Evolutionary conservation across 2,113 vertebrate genomes (phyloP).

Genomic region (Bolborhynchus lineola): DNA sequence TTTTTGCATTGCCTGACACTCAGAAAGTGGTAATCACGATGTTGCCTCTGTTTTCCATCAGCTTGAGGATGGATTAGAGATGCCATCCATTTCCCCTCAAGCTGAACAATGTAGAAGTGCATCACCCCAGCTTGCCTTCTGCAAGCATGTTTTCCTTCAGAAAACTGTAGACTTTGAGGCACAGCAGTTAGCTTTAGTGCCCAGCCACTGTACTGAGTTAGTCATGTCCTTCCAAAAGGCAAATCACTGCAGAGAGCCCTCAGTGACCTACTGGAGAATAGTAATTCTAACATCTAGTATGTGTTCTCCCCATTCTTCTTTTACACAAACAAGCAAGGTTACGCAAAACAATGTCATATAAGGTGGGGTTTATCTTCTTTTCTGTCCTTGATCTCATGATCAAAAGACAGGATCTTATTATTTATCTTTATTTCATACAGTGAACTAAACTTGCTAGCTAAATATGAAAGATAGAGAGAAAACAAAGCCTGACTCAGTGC

Average conservation of each 20-base stretch:
- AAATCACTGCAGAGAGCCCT: neutral
- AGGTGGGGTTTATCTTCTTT: neutral
- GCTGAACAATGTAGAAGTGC: neutral
- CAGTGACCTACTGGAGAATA: neutral
- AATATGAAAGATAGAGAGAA: neutral
- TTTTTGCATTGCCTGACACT: neutral
- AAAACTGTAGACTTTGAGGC: neutral
- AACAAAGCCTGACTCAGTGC: neutral
- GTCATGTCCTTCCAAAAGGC: neutral
- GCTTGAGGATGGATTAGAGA: neutral
- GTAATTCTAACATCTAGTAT: neutral
- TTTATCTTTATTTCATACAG: neutral
- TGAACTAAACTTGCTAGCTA: neutral
- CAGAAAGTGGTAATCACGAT: neutral
- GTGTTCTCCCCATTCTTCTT: neutral
- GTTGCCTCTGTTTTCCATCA: neutral
- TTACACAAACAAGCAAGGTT: neutral
- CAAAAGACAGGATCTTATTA: neutral
- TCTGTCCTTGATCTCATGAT: neutral
- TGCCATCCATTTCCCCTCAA: neutral
- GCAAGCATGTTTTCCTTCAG: neutral
- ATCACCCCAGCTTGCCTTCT: neutral
- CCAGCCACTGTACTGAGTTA: neutral
- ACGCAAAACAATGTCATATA: rapidly evolving
- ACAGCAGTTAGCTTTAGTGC: neutral